These are phyloP conservation scores for Ichneumoninae sp. DNA, from an alignment of 2,888 invertebrate species.

Conservation along the genomic window DNA sequence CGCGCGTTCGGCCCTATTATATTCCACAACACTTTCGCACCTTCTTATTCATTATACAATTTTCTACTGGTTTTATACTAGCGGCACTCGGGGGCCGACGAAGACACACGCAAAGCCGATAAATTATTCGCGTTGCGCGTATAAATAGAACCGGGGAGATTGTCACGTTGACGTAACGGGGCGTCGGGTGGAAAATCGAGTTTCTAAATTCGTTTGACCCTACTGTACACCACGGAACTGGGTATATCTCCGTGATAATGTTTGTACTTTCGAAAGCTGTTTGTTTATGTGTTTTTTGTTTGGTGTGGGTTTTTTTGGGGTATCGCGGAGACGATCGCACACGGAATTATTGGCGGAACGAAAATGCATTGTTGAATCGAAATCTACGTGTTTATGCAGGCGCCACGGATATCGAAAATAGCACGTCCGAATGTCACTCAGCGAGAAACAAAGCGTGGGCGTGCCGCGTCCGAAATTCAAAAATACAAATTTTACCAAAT, in stretches of 20 bases:
- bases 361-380: neutral
- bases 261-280: neutral
- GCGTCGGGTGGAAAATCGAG: constrained; percentile 26
- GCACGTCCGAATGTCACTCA: neutral
- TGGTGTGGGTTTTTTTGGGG: no score
- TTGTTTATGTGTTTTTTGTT: neutral
- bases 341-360: neutral
- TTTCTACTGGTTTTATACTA: constrained; percentile 29
- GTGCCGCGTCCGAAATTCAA: neutral
- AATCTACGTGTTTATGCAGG: neutral
- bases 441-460: neutral
- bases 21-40: constrained; percentile 9
- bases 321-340: neutral
- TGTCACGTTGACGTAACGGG: constrained; percentile 65
- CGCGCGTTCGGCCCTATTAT: constrained; percentile 1
- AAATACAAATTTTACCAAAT: no score
- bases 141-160: constrained; percentile 59
- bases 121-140: constrained; percentile 29
- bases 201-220: constrained; percentile 45
- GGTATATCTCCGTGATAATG: neutral
- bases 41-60: constrained; percentile 19
- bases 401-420: neutral
- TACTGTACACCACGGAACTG: neutral
- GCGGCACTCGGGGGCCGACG: neutral
- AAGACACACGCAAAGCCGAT: neutral